phyloP scores from a whole-genome alignment of 2,797 vertebrate genomes.

The Glossophaga mutica region DNA sequence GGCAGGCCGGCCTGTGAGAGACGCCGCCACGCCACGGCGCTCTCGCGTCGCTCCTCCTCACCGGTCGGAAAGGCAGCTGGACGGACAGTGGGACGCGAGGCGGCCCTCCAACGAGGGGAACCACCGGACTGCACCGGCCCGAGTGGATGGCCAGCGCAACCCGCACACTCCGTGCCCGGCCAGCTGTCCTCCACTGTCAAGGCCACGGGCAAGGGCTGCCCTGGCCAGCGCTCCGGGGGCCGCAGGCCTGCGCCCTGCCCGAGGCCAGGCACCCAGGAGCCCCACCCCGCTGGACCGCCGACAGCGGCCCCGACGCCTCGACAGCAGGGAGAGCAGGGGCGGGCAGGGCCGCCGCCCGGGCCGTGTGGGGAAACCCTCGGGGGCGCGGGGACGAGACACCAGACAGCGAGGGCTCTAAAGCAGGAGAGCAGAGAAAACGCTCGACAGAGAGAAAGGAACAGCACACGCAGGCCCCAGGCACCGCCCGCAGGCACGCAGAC shows the following conservation, averaged over 20 bases:
- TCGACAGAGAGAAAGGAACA: not conserved
- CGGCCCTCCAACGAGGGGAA: not conserved
- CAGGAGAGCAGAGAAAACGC: not conserved
- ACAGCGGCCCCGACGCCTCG: too few relatives aligned
- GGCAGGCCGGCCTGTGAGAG: not conserved
- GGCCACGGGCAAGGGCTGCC: not conserved
- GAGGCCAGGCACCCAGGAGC: not conserved
- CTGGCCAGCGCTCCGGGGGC: not conserved
- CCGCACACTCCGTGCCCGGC: not conserved
- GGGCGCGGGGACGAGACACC: not conserved
- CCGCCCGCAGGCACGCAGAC: too few relatives aligned
- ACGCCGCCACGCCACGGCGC: not conserved
- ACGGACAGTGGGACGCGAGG: rapidly evolving
- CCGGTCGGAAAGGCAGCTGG: too few relatives aligned
- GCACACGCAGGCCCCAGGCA: too few relatives aligned
- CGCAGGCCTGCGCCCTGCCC: not conserved
- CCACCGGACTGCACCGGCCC: not conserved
- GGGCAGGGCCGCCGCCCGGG: too few relatives aligned
- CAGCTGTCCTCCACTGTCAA: too few relatives aligned
- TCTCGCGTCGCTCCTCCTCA: too few relatives aligned
- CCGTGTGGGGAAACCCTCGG: too few relatives aligned
- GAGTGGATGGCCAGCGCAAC: not conserved
- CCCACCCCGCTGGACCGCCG: too few relatives aligned
- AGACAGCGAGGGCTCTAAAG: too few relatives aligned
- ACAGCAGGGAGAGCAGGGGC: too few relatives aligned